Base-by-base conservation (phyloP, 1,140 invertebrate genomes). In the Arion vulgaris region DNA sequence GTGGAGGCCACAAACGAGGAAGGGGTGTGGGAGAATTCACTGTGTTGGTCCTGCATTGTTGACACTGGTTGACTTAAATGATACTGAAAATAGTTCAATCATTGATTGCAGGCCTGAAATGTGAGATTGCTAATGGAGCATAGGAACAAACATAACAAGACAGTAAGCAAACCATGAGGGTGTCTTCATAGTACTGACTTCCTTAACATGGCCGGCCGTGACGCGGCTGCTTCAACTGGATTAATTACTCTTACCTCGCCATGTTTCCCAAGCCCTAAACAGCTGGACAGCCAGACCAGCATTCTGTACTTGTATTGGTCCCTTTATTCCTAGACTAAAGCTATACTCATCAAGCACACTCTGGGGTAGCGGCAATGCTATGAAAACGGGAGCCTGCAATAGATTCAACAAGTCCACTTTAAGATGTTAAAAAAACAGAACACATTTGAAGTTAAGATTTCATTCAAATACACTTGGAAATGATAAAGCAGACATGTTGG, bases 241-340 rank as follows among this genome's bases (percentile, higher is more conserved):
- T 15, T 19, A 28, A 28, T 17, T 28, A 66, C n/a, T 13, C 62
- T 66, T 66, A 66, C 62, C 62, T 34, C 19, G 28, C 62, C 62
- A 66, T 32, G 62, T 66, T 28, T 66, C 62, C 95, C 96, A 98
- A 34, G 94, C 93, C 80, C 95, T 93, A 51, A 95, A 93, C 49
- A 98, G 88, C 88, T 97, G 95, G 34, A 98, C 93, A 28, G 97
- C 97, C 62, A 99, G 89, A 0, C 96, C 96, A 2, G 96, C 96
- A 92, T 99, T 99, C 1, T 85, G 76, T 71, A 91, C 90, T 87
- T 96, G 95, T 15, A 95, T 94, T 34, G 92, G 89, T 38, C 94
- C 93, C 77, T 93, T 87, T 76, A 94, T 90, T 0, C 93, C 93
- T 17, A 94, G 85, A 15, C 88, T 34, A 87, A 85, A 81, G 80